Base-by-base conservation (phyloP, 2,797 vertebrate genomes). In the Corythornis leucogaster region DNA sequence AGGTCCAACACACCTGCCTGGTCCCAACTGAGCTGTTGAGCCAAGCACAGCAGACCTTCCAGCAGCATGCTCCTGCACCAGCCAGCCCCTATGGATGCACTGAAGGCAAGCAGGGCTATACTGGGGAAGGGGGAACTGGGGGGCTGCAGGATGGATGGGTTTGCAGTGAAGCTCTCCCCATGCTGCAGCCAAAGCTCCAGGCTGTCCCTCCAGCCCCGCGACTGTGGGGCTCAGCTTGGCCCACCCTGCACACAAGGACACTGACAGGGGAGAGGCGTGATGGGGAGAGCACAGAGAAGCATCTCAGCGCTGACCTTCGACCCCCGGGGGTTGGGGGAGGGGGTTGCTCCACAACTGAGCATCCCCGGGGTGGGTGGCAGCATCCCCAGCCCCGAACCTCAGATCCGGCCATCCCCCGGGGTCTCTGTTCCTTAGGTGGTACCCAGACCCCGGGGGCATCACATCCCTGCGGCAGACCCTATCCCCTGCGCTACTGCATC, bases 311-410 rank as follows among this genome's bases (percentile, higher is more conserved):
- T 15, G 18, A 55, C 53, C 84, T 46, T 2, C 3, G 2, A 26
- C 22, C 42, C 18, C 3, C 8, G 4, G 9, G 6, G 14, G 11
- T 12, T 6, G 6, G 21, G 3, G 4, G 3, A 2, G 22, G 5
- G 8, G 2, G 15, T 33, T 46, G 48, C 31, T 58, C 33, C 54
- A 13, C 25, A 50, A 57, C 30, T 5, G 28, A 4, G 51, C 45
- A 53, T 46, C 76, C 51, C 57, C 2, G 8, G 22, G 46, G 15
- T 26, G 12, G 15, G 16, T 16, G 3, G 21, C 38, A 48, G 46
- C 75, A 69, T 3, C 25, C 55, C 40, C 78, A 59, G 14, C 42
- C 33, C 26, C 7, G 10, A 71, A 9, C 8, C 42, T 48, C 53
- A 25, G 24, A 4, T 21, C 28, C 19, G 7, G 30, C 18, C 55